A percentile compares a stretch with the other conserved stretches of the same genome.
These are phyloP conservation scores for Cichladusa arquata DNA, from an alignment of 2,113 vertebrate genomes.

Conservation along the genomic window DNA sequence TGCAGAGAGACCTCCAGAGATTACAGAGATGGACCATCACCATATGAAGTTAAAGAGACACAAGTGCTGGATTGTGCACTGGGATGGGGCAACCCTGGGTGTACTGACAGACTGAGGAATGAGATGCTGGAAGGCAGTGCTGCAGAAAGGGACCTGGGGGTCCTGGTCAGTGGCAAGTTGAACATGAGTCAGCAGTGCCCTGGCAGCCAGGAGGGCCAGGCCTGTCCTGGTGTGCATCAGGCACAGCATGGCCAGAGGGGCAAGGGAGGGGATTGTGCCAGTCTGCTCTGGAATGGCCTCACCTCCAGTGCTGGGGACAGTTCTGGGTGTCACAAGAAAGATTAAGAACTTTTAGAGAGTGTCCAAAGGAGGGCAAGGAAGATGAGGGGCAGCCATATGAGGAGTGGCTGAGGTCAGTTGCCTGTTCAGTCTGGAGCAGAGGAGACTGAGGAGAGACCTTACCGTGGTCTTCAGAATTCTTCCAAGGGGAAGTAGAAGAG, in stretches of 20 bases:
- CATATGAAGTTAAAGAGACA: background rate
- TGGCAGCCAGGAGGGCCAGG: background rate
- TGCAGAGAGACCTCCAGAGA: background rate
- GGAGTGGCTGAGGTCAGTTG: background rate
- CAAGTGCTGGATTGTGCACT: background rate
- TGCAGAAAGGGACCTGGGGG: accelerated
- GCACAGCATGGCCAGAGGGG: accelerated
- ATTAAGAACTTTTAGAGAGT: background rate
- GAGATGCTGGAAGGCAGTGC: background rate
- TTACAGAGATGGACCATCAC: background rate
- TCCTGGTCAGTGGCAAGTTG: background rate
- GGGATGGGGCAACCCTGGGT: background rate
- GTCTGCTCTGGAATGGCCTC: background rate
- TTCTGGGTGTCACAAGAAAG: background rate
- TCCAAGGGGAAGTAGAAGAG: background rate
- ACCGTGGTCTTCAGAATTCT: background rate
- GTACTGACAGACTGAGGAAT: background rate
- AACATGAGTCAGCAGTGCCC: background rate
- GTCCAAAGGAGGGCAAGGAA: background rate
- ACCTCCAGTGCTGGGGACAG: accelerated
- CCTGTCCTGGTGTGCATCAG: accelerated
- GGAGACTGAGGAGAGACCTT: background rate
- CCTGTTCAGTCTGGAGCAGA: background rate
- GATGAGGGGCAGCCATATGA: background rate
- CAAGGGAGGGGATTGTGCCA: background rate